Base-by-base conservation (phyloP, 2,888 invertebrate species). In the Microchrysa polita region DNA sequence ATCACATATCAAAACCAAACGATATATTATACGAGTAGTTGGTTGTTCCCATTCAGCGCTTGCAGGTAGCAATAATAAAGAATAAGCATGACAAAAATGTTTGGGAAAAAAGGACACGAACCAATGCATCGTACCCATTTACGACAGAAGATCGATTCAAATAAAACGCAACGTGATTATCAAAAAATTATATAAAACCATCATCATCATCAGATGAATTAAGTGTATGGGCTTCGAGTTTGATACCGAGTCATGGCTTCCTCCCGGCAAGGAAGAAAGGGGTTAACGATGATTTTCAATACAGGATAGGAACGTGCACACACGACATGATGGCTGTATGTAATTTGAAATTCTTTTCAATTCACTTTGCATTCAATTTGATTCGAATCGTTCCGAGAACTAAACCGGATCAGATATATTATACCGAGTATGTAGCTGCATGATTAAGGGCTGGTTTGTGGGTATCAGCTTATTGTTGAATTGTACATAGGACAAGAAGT, bases 101-200 rank as follows among this genome's bases (percentile, higher is more conserved):
- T n/a, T n/a, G n/a, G 40, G 18, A 69, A 16, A 34, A 69, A 42
- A 69, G 55, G 40, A 55, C n/a, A n/a, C 57, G 69, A 67, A 40
- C 55, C 16, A 57, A 69, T 23, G 34, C 12, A 69, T 5, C 7
- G 53, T 67, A 40, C 7, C 44, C 65, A 48, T 65, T 65, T n/a
- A n/a, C n/a, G n/a, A 69, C 55, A 55, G 20, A 55, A 57, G 57
- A 55, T 60, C 48, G 59, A 72, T 60, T 72, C 72, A 59, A 72
- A 72, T 48, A 72, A 72, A 72, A 72, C 72, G 72, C 59, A 16
- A 72, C 72, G 72, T 72, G 60, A 72, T 72, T 72, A 72, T 60
- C 27, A 34, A 72, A 72, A 72, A 72, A 72, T 72, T 72, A 72
- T 60, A 72, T 60, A n/a, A n/a, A 72, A 72, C 72, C 59, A 57